Conservation (phyloP, 1,140 invertebrate species). For the Musca domestica region DNA sequence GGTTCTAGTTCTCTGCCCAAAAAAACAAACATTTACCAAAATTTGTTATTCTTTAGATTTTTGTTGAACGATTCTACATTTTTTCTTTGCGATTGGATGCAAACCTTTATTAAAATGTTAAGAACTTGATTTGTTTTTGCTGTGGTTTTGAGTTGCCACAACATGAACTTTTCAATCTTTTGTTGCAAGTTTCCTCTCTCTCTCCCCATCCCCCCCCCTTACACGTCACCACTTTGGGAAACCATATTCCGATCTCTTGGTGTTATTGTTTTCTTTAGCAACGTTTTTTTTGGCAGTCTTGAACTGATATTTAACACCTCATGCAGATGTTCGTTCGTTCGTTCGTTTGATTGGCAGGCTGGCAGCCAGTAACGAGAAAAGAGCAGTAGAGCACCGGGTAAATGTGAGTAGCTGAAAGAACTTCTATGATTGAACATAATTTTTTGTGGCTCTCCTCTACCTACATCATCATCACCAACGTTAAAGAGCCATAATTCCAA, state of each 20-base stretch:
- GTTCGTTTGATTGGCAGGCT: background rate
- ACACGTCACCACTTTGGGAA: background rate
- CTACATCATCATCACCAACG: too few relatives aligned
- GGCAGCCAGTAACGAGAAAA: too few relatives aligned
- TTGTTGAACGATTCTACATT: background rate
- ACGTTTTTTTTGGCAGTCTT: constrained; percentile 1
- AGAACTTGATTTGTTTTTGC: background rate
- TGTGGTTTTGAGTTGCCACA: background rate
- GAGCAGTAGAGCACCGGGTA: too few relatives aligned
- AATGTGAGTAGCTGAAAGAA: too few relatives aligned
- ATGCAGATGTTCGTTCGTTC: background rate
- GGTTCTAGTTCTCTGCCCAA: background rate
- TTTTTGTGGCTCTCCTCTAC: too few relatives aligned
- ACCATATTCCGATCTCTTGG: too few relatives aligned
- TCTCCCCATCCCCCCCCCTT: background rate
- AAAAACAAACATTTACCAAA: background rate
- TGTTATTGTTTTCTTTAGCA: background rate
- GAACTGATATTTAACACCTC: constrained; percentile 18
- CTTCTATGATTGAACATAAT: background rate
- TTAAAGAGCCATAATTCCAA: background rate
- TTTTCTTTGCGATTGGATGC: background rate
- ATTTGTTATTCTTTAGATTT: background rate
- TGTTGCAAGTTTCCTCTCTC: background rate
- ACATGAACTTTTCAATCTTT: background rate
- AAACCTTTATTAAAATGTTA: too few relatives aligned